Base-by-base conservation (phyloP, 2,888 invertebrate species). In the Nomada fabriciana region DNA sequence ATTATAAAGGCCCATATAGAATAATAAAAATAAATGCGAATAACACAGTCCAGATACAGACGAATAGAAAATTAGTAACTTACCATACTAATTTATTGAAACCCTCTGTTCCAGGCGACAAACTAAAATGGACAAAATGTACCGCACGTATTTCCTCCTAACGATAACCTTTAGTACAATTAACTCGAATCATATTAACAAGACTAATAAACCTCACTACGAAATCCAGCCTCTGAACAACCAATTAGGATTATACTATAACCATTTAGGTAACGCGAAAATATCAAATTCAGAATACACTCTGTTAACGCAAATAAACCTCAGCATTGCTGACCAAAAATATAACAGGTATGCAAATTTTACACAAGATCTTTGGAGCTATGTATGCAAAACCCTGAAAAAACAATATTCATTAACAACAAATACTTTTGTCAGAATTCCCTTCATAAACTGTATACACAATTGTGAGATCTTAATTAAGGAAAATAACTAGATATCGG, bases 41-140 rank as follows among this genome's bases (percentile, higher is more conserved):
- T 18, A 70, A 52, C 42, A 75, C 75, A 0, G 60, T 68, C 1
- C 55, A 75, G 47, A n/a, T 75, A 20, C 20, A 18, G 55, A 75
- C 53, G 0, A 63, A 69, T 2, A 53, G 55, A 4, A 53, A 68
- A 55, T 53, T 61, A n/a, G 15, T 76, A 63, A 76, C 69, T 2
- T 76, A 69, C n/a, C 69, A 70, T 2, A 76, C 63, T 57, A 69
- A 76, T 15, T 2, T 70, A 10, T 47, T 76, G n/a, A 76, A 76
- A 70, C 69, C 76, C 18, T 75, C n/a, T 57, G 61, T 70, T 76
- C 57, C 75, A 69, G 75, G 25, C 0, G 13, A 74, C 47, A 13
- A 15, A 47, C 10, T 3, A 42, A 7, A 36, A 74, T 60, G 67
- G 52, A 20, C 59, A 18, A 13, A 11, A 72, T 23, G 11, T 2